Evolutionary conservation across 1,140 invertebrate genomes (phyloP), one percentile per base, ranked within the genome.

Genomic region (Coelopa frigida): DNA sequence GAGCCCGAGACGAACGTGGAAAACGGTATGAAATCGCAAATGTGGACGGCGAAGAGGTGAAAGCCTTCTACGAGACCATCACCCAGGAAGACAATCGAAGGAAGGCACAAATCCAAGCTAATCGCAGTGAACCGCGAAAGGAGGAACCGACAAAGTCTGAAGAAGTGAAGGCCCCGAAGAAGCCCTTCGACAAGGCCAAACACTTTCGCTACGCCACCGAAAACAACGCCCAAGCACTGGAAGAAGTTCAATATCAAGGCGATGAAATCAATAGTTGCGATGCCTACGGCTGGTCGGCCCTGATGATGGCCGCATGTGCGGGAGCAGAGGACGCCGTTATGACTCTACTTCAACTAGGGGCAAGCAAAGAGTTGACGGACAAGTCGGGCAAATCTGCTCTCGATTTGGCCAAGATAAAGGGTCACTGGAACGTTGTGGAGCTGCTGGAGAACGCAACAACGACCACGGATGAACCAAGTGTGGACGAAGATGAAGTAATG

Each of bases 241-340:
- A 29, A 3, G 11, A 10, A 3, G 26, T 56, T 6, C 12, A 51
- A 7, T 54, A 56, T 33, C 50, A 18, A 23, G 29, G 58, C 4
- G 53, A 68, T 24, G 68, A 79, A 53, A 64, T 89, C 2, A 80
- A 88, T 60, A 60, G 58, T 7, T 58, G 66, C 1, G 88, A 91
- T 67, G 59, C 70, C 17, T 89, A 73, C 70, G 85, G 85, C 2
- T 90, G 87, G 87, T 86, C 83, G 8, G 78, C 85, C 17, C 61
- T 89, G 5, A 90, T 90, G 85, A 83, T 82, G 64, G 85, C 87
- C 17, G 77, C 82, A 35, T 83, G 81, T 63, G 79, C 77, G 35
- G 82, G 83, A 21, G 74, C 82, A 29, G 36, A 68, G 14, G 73
- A 79, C 36, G 65, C 76, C 36, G 78, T 86, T 1, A 58, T 77